A percentile compares a stretch with the other conserved stretches of the same genome.
Evolutionary conservation across 2,797 vertebrate genomes (phyloP).

Genomic region (Falco peregrinus): DNA sequence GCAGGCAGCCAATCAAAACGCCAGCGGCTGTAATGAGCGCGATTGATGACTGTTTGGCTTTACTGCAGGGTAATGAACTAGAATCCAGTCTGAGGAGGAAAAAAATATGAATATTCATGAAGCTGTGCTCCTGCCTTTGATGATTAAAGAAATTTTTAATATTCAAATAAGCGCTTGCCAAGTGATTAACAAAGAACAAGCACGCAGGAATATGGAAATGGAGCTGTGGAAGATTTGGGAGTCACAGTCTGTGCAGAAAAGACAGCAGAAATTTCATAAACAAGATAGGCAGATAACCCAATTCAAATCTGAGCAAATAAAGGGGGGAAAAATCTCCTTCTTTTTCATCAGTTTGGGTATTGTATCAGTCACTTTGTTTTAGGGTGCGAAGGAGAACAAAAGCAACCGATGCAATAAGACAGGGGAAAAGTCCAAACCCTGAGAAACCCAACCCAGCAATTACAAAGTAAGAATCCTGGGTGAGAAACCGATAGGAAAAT

Average conservation of each 20-base stretch:
- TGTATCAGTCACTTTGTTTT: slow-evolving; percentile 77
- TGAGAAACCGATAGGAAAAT: slow-evolving; percentile 51
- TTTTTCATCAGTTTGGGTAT: slow-evolving; percentile 73
- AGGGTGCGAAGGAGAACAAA: slow-evolving; percentile 37
- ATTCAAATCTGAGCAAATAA: slow-evolving; percentile 76
- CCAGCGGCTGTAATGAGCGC: slow-evolving; percentile 86
- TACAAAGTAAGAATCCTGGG: slow-evolving; percentile 50
- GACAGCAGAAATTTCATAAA: slow-evolving; percentile 79
- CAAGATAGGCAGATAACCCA: slow-evolving; percentile 83
- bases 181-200: slow-evolving; percentile 97
- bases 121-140: slow-evolving; percentile 96
- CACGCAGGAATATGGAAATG: slow-evolving; percentile 86
- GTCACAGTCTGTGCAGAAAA: slow-evolving; percentile 77
- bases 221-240: slow-evolving; percentile 82
- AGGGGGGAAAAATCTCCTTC: slow-evolving; percentile 26
- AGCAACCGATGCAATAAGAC: background rate
- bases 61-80: slow-evolving; percentile 98
- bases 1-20: slow-evolving; percentile 87
- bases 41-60: slow-evolving; percentile 98
- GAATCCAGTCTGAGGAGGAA: slow-evolving; percentile 89
- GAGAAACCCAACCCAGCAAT: slow-evolving; percentile 55
- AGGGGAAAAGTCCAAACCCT: background rate
- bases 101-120: slow-evolving; percentile 99
- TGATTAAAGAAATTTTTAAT: slow-evolving; percentile 99
- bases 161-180: slow-evolving; percentile 99